Evolutionary conservation across 2,113 vertebrate species (phyloP).

Genomic region (Psittacus erithacus): DNA sequence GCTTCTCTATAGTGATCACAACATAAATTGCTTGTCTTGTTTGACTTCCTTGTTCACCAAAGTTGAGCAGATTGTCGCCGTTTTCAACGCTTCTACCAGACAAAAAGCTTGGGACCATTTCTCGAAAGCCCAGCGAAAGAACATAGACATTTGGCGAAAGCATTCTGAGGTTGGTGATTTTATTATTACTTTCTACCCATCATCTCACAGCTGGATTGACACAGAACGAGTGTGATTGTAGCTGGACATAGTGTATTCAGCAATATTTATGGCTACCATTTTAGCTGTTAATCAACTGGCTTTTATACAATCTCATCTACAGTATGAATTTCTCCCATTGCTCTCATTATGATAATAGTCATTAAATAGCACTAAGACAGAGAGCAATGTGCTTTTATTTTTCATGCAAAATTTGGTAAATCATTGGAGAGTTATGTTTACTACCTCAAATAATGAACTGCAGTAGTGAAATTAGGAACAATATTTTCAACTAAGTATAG

Average conservation of each 20-base stretch:
- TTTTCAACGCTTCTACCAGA: constrained; percentile 97
- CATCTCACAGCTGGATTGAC: constrained; percentile 80
- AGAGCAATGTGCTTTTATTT: constrained; percentile 51
- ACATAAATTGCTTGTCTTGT: constrained; percentile 99
- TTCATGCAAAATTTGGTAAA: constrained; percentile 29
- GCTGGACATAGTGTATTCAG: constrained; percentile 47
- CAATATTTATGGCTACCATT: constrained; percentile 40
- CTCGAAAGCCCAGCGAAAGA: constrained; percentile 99
- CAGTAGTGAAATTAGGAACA: constrained; percentile 5
- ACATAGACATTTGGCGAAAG: constrained; percentile 99
- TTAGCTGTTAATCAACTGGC: constrained; percentile 43
- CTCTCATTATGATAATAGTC: constrained; percentile 52
- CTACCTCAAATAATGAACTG: constrained; percentile 36
- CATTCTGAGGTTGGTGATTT: constrained; percentile 98
- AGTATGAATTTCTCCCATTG: constrained; percentile 31
- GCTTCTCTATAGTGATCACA: constrained; percentile 86
- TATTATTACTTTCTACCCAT: constrained; percentile 80
- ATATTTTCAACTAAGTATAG: constrained; percentile 1
- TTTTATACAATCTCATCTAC: neutral
- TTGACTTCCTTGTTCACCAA: constrained; percentile 94
- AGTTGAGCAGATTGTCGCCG: constrained; percentile 99
- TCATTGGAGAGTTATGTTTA: constrained; percentile 21
- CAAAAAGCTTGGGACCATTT: constrained; percentile 99
- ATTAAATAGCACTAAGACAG: constrained; percentile 22
- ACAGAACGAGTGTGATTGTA: constrained; percentile 66